These are phyloP conservation scores for Nesogale talazaci DNA, from an alignment of 2,113 vertebrate species.

Conservation along the genomic window DNA sequence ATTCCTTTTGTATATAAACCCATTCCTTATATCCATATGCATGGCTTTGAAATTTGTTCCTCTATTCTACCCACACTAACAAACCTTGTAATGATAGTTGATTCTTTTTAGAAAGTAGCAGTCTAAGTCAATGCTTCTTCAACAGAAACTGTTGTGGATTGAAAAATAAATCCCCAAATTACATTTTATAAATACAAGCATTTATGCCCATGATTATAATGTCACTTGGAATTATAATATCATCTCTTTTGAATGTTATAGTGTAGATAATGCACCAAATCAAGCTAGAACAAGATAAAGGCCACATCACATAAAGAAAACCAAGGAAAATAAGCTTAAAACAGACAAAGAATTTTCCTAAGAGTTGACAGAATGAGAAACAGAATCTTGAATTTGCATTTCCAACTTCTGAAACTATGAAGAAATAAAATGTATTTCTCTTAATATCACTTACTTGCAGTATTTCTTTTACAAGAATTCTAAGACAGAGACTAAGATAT, in stretches of 20 bases:
- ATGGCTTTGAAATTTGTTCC: too few species aligned
- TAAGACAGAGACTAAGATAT: not conserved
- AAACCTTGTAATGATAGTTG: not conserved
- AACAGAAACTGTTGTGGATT: not conserved
- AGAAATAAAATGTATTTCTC: not conserved
- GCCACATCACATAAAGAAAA: not conserved
- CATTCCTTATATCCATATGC: too few species aligned
- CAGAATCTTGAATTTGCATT: not conserved
- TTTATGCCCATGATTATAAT: not conserved
- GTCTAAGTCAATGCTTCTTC: not conserved
- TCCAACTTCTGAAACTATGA: not conserved
- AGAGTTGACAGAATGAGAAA: not conserved
- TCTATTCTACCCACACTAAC: too few species aligned
- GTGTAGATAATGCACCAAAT: not conserved
- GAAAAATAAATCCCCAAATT: not conserved
- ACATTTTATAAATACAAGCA: not conserved
- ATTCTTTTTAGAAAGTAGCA: not conserved
- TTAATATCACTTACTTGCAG: not conserved
- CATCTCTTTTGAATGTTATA: not conserved
- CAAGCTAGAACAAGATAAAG: not conserved
- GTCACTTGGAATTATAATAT: not conserved
- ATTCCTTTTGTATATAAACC: too few species aligned
- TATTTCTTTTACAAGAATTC: not conserved
- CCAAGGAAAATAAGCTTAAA: not conserved
- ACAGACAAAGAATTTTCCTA: not conserved